Percentiles rank a stretch among this genome's conserved stretches.
Evolutionary conservation across 2,113 vertebrate species (phyloP).

Genomic region (Mirza zaza): DNA sequence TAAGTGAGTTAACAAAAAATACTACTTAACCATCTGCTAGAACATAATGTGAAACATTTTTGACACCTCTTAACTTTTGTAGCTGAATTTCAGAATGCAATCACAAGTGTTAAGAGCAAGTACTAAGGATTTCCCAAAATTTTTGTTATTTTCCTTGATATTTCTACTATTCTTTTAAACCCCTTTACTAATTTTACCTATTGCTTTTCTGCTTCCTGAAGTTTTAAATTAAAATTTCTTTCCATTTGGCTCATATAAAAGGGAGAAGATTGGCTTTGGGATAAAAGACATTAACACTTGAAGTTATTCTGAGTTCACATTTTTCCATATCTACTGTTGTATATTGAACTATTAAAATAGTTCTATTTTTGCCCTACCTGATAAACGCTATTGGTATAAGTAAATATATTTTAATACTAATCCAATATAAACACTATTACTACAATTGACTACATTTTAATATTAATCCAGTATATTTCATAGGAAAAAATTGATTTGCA

Average conservation of each 20-base stretch:
- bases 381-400: background rate
- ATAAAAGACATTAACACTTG: background rate
- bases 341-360: background rate
- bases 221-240: conserved; percentile 19
- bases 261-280: background rate
- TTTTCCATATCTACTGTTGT: background rate
- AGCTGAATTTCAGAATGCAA: conserved; percentile 41
- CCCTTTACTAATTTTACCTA: background rate
- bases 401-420: background rate
- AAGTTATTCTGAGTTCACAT: background rate
- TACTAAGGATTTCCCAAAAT: background rate
- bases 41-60: conserved; percentile 43
- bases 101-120: conserved; percentile 30
- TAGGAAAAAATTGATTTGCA: conserved; percentile 6
- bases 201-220: conserved; percentile 39
- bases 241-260: background rate
- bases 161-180: conserved; percentile 26
- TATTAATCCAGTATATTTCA: conserved; percentile 22
- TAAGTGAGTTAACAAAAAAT: conserved; percentile 52
- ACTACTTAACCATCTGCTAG: conserved; percentile 62
- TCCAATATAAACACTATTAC: background rate
- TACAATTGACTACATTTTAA: background rate
- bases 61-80: conserved; percentile 38
- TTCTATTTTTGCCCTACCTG: background rate
- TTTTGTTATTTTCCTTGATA: conserved; percentile 34